These are phyloP conservation scores for Alloscopus bannaensis DNA, from an alignment of 2,888 invertebrate genomes.

Conservation along the genomic window DNA sequence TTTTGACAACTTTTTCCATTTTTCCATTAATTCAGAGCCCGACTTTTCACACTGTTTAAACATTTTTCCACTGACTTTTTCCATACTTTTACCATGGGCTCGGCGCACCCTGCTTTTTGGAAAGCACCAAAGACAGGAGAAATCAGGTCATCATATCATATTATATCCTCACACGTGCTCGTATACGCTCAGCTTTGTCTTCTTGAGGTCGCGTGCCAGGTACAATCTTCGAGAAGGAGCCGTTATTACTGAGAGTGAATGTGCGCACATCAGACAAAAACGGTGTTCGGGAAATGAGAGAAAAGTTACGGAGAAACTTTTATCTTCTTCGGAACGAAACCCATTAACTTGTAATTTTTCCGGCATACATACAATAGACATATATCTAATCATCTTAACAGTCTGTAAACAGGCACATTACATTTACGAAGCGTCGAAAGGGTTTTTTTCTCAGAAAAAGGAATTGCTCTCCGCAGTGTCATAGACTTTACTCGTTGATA, in stretches of 20 bases:
- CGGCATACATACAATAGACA: slow-evolving; percentile 26
- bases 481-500: not conserved
- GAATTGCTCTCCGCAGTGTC: slow-evolving; percentile 13
- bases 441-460: not conserved
- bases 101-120: not conserved
- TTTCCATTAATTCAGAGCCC: too few species aligned
- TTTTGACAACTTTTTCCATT: too few species aligned
- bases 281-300: slow-evolving; percentile 16
- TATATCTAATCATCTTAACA: slow-evolving; percentile 35
- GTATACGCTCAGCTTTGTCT: slow-evolving; percentile 20
- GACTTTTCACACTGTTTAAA: too few species aligned
- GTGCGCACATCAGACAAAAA: slow-evolving; percentile 43
- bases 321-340: slow-evolving; percentile 30
- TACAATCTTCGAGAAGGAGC: slow-evolving; percentile 35
- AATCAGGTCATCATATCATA: slow-evolving; percentile 56
- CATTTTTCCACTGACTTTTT: too few species aligned
- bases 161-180: too few species aligned
- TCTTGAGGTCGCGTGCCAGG: slow-evolving; percentile 54
- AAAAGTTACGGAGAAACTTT: not conserved
- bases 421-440: slow-evolving; percentile 10
- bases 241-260: slow-evolving; percentile 43
- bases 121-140: slow-evolving; percentile 20
- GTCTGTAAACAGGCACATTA: not conserved
- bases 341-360: slow-evolving; percentile 41
- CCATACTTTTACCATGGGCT: not conserved